Evolutionary conservation across 2,888 invertebrate species (phyloP), one percentile per base, ranked within the genome.

Genomic region (Sinopyrophorus schimmeli): DNA sequence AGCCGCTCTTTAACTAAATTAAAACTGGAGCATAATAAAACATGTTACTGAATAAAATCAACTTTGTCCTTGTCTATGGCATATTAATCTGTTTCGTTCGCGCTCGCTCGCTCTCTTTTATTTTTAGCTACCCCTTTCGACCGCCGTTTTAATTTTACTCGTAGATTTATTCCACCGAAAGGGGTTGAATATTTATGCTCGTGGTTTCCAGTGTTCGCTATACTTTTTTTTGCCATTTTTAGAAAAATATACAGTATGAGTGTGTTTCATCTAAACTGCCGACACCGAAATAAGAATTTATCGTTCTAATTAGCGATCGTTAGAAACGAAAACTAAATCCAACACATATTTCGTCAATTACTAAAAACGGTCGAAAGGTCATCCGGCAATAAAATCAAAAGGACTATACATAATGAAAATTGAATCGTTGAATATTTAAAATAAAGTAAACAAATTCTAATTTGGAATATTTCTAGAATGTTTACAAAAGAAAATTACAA

Each of bases 121-220:
- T 62, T 62, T 63, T 63, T 56, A 53, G 54, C 58, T 58, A 61
- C 64, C 58, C 59, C 62, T 64, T 64, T 61, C 61, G 58, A 61
- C 59, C 59, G 56, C 59, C 62, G 64, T 66, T 67, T 66, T 68
- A 66, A 68, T 68, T 67, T 67, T 56, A 61, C 41, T 53, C 47
- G 61, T 63, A 63, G 64, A 68, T 67, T 67, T 66, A 68, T 68
- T 62, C 63, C 59, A 55, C 54, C 55, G 60, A 59, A 59, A 62
- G 58, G 59, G 61, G 60, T 60, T 55, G 57, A 55, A 63, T 65
- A 67, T 66, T 65, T 66, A 67, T 63, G 65, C 46, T 50, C 55
- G 58, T 48, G 62, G 58, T 58, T 58, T 49, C 50, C 37, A 40
- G 40, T 37, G 35, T 47, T 38, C 38, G 47, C 41, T 46, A 32